A percentile compares a stretch with the other conserved stretches of the same genome.
These are phyloP conservation scores for Tuberolachnus salignus DNA, from an alignment of 2,888 invertebrate species.

Conservation along the genomic window DNA sequence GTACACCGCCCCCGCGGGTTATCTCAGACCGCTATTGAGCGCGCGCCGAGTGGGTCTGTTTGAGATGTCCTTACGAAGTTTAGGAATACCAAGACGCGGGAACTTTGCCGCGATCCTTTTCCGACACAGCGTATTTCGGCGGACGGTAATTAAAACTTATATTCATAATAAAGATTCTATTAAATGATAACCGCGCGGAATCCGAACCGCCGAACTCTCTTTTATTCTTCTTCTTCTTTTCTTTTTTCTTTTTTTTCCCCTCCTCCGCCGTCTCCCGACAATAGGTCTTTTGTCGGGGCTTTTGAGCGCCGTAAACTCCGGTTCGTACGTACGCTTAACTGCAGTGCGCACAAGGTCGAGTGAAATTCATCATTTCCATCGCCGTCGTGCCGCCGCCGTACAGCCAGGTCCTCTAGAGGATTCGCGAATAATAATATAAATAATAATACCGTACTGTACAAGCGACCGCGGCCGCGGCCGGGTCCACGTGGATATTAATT, in stretches of 20 bases:
- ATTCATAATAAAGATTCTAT: conserved; percentile 53
- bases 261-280: too few relatives aligned
- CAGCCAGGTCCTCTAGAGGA: conserved; percentile 13
- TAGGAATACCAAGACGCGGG: not conserved
- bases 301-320: conserved; percentile 16
- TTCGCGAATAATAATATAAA: too few relatives aligned
- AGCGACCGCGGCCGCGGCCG: too few relatives aligned
- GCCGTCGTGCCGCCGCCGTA: not conserved
- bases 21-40: not conserved
- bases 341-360: not conserved
- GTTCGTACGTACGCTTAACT: not conserved
- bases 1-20: not conserved
- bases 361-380: conserved; percentile 11
- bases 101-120: conserved; percentile 31
- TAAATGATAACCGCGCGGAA: conserved; percentile 43
- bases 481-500: conserved; percentile 19
- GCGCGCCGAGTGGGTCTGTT: not conserved
- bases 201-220: conserved; percentile 30
- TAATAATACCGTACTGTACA: too few relatives aligned
- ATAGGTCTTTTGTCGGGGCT: conserved; percentile 49
- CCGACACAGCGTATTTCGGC: not conserved
- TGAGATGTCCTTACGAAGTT: conserved; percentile 29
- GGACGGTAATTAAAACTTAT: conserved; percentile 53
- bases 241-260: too few relatives aligned
- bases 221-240: too few relatives aligned